Evolutionary conservation across 2,113 vertebrate genomes (phyloP).

Genomic region (Nothoprocta pentlandii): DNA sequence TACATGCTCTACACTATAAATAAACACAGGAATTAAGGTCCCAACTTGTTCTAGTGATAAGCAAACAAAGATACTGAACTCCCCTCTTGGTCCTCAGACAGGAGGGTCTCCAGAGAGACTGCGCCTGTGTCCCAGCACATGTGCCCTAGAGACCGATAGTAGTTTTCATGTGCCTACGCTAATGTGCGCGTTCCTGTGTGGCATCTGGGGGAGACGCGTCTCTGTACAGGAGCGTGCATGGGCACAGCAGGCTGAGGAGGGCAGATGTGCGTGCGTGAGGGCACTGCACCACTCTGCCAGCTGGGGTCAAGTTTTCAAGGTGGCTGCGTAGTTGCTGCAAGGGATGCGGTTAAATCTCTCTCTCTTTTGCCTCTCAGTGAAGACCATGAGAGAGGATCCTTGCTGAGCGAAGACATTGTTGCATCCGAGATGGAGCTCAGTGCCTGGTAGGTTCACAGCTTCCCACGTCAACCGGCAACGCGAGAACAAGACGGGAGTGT

Average conservation of each 20-base stretch:
- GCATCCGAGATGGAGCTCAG: conserved; percentile 72
- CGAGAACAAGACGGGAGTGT: not conserved
- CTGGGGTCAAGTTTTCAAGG: not conserved
- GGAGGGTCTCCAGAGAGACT: conserved; percentile 22
- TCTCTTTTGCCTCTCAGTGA: conserved; percentile 70
- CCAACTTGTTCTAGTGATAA: conserved; percentile 64
- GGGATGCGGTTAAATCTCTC: not conserved
- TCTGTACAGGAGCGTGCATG: fast-evolving
- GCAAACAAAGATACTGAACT: conserved; percentile 57
- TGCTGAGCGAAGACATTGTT: conserved; percentile 51
- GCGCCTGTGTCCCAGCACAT: not conserved
- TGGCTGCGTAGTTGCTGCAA: fast-evolving
- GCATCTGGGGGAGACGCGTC: fast-evolving
- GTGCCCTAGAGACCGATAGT: not conserved
- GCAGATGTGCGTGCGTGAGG: not conserved
- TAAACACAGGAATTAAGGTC: conserved; percentile 68
- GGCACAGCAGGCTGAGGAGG: not conserved
- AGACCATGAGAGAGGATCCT: conserved; percentile 74
- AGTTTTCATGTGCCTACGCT: not conserved
- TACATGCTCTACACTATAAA: conserved; percentile 67
- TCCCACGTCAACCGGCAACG: not conserved
- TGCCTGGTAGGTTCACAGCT: conserved; percentile 76
- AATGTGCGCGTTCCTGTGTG: fast-evolving
- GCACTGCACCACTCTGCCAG: not conserved
- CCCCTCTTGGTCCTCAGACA: conserved; percentile 23